Base-by-base conservation (phyloP, 1,140 invertebrate species). In the Psix sp. region DNA sequence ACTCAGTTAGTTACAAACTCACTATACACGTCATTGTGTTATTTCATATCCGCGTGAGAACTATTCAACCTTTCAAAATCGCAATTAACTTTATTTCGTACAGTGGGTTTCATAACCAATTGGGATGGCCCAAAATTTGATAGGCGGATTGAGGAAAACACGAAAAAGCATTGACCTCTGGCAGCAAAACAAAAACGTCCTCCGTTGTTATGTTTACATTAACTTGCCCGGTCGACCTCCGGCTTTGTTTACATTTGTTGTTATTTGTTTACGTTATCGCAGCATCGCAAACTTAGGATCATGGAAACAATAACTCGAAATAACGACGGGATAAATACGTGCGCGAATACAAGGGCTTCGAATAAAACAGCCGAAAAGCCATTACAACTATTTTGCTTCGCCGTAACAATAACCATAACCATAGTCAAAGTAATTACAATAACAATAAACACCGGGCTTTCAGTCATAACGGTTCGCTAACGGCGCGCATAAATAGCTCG, bases 351-450 rank as follows among this genome's bases (percentile, higher is more conserved):
- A n/a, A 39, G 20, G 26, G 15, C 33, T 35, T 26, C 35, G 43
- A 52, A 52, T 59, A 60, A 70, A 60, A 54, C 60, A 60, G 65
- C 56, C 24, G 10, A 70, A 70, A 60, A 16, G 65, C 48, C 54
- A 70, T 70, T 60, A 36, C 48, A 52, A 54, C 65, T 54, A 70
- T 70, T 70, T 70, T 54, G 14, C 15, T 38, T 46, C 0, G 39
- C 33, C 52, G 56, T 71, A 71, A 71, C 57, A 63, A 63, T 71
- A 71, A 71, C 67, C 67, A 57, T 71, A 71, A 71, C 57, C 67
- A 57, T 71, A 56, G 57, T 63, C 56, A 62, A 68, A 62, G 66
- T 71, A 71, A 71, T 71, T 62, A 71, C 66, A 71, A 43, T 62
- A 71, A 62, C 66, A 71, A 62, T 71, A 71, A 71, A 71, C 66